These are phyloP conservation scores for Hydrotaea cyrtoneurina DNA, from an alignment of 2,888 invertebrate genomes.

Conservation along the genomic window DNA sequence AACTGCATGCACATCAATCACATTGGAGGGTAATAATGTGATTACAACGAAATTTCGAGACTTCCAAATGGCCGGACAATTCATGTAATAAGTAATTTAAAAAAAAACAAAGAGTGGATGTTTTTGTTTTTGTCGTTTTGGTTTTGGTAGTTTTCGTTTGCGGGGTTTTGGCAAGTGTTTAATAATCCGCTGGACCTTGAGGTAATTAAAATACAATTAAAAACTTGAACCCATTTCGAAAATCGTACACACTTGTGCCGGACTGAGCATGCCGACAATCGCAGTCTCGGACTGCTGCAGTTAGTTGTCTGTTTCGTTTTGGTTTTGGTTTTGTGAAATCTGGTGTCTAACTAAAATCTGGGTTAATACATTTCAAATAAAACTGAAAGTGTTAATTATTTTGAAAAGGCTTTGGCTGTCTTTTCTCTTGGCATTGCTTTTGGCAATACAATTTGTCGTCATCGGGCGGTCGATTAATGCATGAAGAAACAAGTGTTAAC, in stretches of 20 bases:
- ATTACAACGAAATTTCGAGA: neutral
- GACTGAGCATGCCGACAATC: neutral
- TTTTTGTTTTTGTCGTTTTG: neutral
- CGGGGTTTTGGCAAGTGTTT: conserved; percentile 39
- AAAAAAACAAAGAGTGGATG: too few relatives aligned
- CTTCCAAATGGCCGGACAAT: neutral
- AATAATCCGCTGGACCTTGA: conserved; percentile 52
- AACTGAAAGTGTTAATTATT: conserved; percentile 57
- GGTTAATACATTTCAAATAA: conserved; percentile 49
- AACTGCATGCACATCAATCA: neutral
- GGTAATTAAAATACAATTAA: conserved; percentile 58
- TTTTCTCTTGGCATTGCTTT: conserved; percentile 3
- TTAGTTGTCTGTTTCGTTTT: conserved; percentile 24
- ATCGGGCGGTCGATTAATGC: neutral
- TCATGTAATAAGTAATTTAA: neutral
- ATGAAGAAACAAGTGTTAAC: neutral
- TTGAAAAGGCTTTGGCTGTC: conserved; percentile 14
- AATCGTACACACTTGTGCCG: conserved; percentile 6
- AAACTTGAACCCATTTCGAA: conserved; percentile 52
- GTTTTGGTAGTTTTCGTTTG: neutral
- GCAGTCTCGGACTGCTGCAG: neutral
- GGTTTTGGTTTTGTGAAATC: neutral
- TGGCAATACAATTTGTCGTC: conserved; percentile 29
- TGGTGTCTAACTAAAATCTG: conserved; percentile 32
- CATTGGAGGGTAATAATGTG: neutral